These are phyloP conservation scores for Drosophila borealis DNA, from an alignment of 2,888 invertebrate species.

Conservation along the genomic window DNA sequence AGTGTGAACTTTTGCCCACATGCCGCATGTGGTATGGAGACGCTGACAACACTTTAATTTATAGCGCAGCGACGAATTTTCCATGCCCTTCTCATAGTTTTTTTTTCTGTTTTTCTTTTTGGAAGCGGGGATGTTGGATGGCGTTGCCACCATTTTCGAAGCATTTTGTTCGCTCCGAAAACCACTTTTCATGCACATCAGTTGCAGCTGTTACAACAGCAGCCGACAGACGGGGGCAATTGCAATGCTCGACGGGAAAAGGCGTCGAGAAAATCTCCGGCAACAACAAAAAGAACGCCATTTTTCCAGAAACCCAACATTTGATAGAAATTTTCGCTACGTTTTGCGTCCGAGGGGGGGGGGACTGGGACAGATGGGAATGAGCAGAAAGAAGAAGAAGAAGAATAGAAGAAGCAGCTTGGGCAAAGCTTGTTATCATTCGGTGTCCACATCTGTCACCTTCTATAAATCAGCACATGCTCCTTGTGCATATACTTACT, in stretches of 20 bases:
- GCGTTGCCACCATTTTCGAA: constrained; percentile 27
- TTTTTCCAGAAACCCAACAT: constrained; percentile 53
- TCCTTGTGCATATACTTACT: constrained; percentile 21
- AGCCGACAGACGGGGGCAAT: constrained; percentile 16
- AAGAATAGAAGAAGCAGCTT: not conserved
- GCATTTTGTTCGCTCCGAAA: constrained; percentile 63
- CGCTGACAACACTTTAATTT: constrained; percentile 71
- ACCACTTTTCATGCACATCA: constrained; percentile 82
- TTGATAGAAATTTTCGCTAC: constrained; percentile 48
- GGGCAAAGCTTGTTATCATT: constrained; percentile 74
- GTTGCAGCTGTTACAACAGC: constrained; percentile 73
- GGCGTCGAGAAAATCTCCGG: constrained; percentile 55
- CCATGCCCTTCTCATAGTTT: constrained; percentile 27
- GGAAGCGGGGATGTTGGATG: not conserved
- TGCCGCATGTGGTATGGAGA: constrained; percentile 59
- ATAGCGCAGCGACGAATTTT: constrained; percentile 67
- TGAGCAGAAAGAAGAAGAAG: constrained; percentile 1
- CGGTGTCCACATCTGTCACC: constrained; percentile 78
- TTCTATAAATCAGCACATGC: constrained; percentile 75
- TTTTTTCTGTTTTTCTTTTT: not conserved
- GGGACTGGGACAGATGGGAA: not conserved
- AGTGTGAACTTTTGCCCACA: constrained; percentile 57
- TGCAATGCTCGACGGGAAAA: constrained; percentile 42
- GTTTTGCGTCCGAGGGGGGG: not conserved
- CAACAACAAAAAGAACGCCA: constrained; percentile 62